Evolutionary conservation across 2,113 vertebrate species (phyloP), one percentile per base, ranked within the genome.

Genomic region (Tyrannus savana): DNA sequence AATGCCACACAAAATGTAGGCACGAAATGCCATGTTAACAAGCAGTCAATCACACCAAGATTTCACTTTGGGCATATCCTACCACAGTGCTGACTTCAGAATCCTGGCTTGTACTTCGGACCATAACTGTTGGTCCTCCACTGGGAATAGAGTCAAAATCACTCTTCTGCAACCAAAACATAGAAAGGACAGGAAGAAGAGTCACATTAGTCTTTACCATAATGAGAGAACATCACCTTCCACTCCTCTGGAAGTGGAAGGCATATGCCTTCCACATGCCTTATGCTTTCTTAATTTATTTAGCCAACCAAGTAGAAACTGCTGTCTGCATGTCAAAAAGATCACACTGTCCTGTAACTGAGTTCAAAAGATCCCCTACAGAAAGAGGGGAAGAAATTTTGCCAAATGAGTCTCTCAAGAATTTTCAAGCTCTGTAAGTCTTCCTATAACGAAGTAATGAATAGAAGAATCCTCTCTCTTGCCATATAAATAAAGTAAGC

Each of bases 81-180:
- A 99, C 99, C 99, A 99, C 99, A 97, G 99, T 99, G 99, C 99
- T 99, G 96, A 99, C 99, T 98, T 99, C 99, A 5, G 99, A 99
- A 96, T 99, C 99, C 98, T 99, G 99, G 97, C 99, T 99, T 82
- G 99, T 99, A 97, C 99, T 99, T 95, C 99, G 98, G 37, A 99
- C 98, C 97, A 99, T 98, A 78, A 98, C 97, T 8, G 98, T 97
- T 19, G 99, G 99, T 91, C 98, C 98, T 27, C 97, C 98, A 4
- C 98, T 97, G 11, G 98, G 92, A 86, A 98, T 42, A 19, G 98
- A 98, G 83, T 99, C 99, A 1, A 98, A 97, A 96, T 99, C 99
- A 22, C 99, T 99, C 96, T 98, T 99, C 99, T 99, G 98, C 84
- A 97, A 96, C 52, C n/a, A 93, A 93, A 91, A 97, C 41, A 82